Evolutionary conservation across 2,888 invertebrate species (phyloP).

Genomic region (Ganaspis brasiliensis): DNA sequence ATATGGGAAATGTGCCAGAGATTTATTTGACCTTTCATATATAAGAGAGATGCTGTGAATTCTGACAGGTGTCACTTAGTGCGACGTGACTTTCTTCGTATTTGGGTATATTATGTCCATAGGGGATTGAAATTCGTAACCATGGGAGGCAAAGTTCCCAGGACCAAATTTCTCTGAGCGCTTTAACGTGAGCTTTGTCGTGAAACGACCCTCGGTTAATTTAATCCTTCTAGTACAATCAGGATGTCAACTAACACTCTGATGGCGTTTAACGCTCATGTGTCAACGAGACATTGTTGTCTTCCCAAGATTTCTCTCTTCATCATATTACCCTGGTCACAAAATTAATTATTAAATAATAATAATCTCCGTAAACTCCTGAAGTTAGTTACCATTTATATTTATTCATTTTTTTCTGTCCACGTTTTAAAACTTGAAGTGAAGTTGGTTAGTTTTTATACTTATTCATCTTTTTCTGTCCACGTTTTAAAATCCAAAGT

Average conservation of each 20-base stretch:
- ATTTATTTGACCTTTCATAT: constrained; percentile 5
- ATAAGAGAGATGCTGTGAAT: neutral
- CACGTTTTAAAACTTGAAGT: too few species aligned
- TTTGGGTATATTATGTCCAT: constrained; percentile 23
- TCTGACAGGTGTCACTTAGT: constrained; percentile 31
- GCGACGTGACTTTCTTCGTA: constrained; percentile 22
- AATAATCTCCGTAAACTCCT: too few species aligned
- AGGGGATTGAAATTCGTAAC: constrained; percentile 28
- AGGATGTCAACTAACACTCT: constrained; percentile 11
- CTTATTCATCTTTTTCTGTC: too few species aligned
- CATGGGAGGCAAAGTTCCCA: constrained; percentile 15
- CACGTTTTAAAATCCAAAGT: too few species aligned
- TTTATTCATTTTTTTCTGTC: too few species aligned
- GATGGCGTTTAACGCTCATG: constrained; percentile 15
- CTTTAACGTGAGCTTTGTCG: constrained; percentile 30
- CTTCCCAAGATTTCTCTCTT: neutral
- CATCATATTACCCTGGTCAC: neutral
- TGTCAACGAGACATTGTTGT: neutral
- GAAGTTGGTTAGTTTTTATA: too few species aligned
- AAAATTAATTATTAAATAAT: too few species aligned
- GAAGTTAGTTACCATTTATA: too few species aligned
- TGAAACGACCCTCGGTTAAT: constrained; percentile 28
- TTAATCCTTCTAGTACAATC: constrained; percentile 32
- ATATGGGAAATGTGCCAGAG: neutral
- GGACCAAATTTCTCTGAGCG: constrained; percentile 10